Percentiles rank a stretch among this genome's conserved stretches.
Evolutionary conservation across 1,140 invertebrate species (phyloP).

Genomic region (Leptopilina boulardi): DNA sequence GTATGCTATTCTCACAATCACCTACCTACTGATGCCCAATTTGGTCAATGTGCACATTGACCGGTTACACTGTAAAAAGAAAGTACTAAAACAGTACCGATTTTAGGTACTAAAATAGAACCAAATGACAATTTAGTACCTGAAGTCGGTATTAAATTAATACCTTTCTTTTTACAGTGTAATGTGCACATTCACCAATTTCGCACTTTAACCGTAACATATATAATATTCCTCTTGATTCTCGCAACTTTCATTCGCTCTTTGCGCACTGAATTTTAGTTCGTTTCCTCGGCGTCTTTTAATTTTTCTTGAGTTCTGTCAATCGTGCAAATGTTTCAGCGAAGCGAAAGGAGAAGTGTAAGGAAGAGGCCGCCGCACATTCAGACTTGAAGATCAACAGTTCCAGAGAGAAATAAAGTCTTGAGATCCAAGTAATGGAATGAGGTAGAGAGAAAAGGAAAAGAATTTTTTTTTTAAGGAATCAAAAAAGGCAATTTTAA

Average conservation of each 20-base stretch:
- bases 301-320: not conserved
- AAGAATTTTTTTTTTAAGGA: not conserved
- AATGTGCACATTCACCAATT: too few relatives aligned
- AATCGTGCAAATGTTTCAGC: not conserved
- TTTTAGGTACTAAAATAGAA: too few relatives aligned
- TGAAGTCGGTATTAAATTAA: too few relatives aligned
- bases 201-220: too few relatives aligned
- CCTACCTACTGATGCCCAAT: too few relatives aligned
- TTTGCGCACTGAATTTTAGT: not conserved
- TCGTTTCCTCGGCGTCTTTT: not conserved
- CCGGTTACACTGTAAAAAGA: too few relatives aligned
- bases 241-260: not conserved
- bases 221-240: not conserved
- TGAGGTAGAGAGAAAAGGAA: not conserved
- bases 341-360: not conserved
- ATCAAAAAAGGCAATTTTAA: not conserved
- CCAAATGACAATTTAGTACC: too few relatives aligned
- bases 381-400: slow-evolving; percentile 16
- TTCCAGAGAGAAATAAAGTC: slow-evolving; percentile 7
- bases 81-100: too few relatives aligned
- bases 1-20: too few relatives aligned
- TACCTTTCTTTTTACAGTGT: too few relatives aligned
- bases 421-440: not conserved
- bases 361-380: not conserved
- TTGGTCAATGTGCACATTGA: too few relatives aligned